Evolutionary conservation across 2,888 invertebrate genomes (phyloP).

Genomic region (Xestia c-nigrum): DNA sequence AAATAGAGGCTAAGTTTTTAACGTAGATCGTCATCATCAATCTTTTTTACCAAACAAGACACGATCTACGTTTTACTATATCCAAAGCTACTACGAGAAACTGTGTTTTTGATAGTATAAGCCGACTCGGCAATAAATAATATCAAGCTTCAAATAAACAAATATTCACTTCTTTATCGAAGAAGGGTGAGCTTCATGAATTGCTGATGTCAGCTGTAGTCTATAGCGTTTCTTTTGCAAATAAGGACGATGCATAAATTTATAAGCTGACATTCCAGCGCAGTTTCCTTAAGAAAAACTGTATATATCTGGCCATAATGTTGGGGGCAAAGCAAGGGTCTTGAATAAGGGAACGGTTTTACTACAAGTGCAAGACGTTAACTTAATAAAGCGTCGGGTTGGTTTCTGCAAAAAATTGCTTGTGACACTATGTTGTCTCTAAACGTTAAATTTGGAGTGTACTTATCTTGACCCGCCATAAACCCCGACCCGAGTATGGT

Average conservation of each 20-base stretch:
- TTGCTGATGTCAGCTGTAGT: conserved; percentile 83
- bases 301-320: conserved; percentile 66
- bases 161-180: conserved; percentile 73
- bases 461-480: conserved; percentile 56
- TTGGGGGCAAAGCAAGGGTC: conserved; percentile 66
- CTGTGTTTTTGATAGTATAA: conserved; percentile 64
- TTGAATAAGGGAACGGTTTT: conserved; percentile 70
- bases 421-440: conserved; percentile 32
- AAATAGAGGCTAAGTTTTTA: not conserved
- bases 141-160: conserved; percentile 74
- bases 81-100: conserved; percentile 36
- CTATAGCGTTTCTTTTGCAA: conserved; percentile 78
- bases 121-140: conserved; percentile 73
- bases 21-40: too few relatives aligned
- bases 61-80: not conserved
- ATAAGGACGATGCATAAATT: conserved; percentile 81
- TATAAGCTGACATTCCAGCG: conserved; percentile 70
- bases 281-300: conserved; percentile 71
- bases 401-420: conserved; percentile 34
- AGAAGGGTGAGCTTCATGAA: conserved; percentile 79
- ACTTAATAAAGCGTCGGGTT: conserved; percentile 28
- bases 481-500: conserved; percentile 47
- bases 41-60: conserved; percentile 14
- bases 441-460: conserved; percentile 52
- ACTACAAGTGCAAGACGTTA: conserved; percentile 49